Evolutionary conservation across 2,797 vertebrate genomes (phyloP).

Genomic region (Crocidura indochinensis): DNA sequence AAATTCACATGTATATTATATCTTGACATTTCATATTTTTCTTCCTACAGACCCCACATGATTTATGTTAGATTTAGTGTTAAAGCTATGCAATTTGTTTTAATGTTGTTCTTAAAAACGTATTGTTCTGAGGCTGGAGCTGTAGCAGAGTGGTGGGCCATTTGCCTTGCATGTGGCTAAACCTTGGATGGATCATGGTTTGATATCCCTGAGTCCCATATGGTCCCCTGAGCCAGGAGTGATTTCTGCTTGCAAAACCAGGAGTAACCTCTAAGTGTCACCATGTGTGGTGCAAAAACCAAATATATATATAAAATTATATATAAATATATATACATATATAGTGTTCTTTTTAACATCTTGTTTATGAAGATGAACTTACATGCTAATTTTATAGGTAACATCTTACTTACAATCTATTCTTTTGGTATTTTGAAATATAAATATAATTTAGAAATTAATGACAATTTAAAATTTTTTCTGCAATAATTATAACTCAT

Average conservation of each 20-base stretch:
- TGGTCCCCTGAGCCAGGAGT: too few species aligned
- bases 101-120: neutral
- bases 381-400: neutral
- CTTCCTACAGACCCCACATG: neutral
- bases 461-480: neutral
- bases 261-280: too few species aligned
- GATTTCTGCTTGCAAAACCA: too few species aligned
- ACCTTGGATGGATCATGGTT: too few species aligned
- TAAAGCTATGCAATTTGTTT: neutral
- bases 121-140: neutral
- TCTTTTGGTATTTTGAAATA: neutral
- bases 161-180: too few species aligned
- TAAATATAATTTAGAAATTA: neutral
- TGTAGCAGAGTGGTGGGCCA: too few species aligned
- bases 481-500: neutral
- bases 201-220: too few species aligned
- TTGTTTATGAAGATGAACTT: neutral
- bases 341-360: conserved; percentile 54
- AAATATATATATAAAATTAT: too few species aligned
- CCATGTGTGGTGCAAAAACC: too few species aligned
- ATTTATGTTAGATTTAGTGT: neutral
- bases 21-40: neutral
- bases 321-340: too few species aligned
- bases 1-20: neutral
- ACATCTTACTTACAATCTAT: conserved; percentile 1